Base-by-base conservation (phyloP, 2,113 vertebrate species). In the Strix uralensis region DNA sequence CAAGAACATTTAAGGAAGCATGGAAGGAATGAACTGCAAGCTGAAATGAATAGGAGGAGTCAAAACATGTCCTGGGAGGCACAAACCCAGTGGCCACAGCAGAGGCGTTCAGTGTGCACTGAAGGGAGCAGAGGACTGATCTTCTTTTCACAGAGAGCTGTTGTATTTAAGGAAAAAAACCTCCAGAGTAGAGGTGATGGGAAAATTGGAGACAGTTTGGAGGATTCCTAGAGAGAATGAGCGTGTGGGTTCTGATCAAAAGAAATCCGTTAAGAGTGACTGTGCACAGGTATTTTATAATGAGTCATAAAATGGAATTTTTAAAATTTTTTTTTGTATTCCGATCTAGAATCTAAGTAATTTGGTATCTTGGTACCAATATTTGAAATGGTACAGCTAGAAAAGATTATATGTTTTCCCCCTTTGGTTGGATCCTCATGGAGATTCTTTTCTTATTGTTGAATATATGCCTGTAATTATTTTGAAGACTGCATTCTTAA, bases 1-100 rank as follows among this genome's bases (percentile, higher is more conserved):
- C 81, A 95, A 91, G 92, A 95, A 96, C 52, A 40, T 94, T 94
- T 94, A 72, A 91, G 86, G 58, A 92, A 90, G 70, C 54, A 38
- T 72, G 91, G 92, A 75, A 95, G 70, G 88, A 94, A 92, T 80
- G 86, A 90, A 73, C 38, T 81, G 62, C 84, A 55, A 91, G 63
- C 78, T 83, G n/a, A 73, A 91, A 77, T 79, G 84, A 77, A 90
- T 52, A 79, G 85, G 84, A 94, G 67, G 62, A 89, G 78, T 77
- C 36, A 26, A 55, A 85, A 59, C n/a, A 25, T 82, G 32, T 65
- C 30, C 40, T 10, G 70, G 89, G 86, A 92, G 70, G 62, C 70
- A 36, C 78, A 75, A 26, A 40, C 38, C 13, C 57, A 61, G 61
- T 44, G 86, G 49, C 75, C 80, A 29, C 47, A 90, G 75, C 86